Evolutionary conservation across 2,888 invertebrate genomes (phyloP).

Genomic region (Pollenia griseotomentosa): DNA sequence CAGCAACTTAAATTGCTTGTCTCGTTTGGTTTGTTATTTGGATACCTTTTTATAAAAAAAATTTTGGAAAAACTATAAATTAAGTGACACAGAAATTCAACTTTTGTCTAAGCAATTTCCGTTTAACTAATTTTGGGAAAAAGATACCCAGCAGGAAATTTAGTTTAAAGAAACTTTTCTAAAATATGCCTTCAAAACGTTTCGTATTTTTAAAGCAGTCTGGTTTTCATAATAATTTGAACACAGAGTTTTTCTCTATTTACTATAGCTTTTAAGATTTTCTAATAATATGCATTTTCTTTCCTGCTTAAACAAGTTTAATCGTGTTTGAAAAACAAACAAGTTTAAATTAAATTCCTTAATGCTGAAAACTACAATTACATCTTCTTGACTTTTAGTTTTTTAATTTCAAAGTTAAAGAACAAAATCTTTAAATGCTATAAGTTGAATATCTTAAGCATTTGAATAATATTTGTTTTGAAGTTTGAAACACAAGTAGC

Average conservation of each 20-base stretch:
- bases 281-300: no score
- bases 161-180: neutral
- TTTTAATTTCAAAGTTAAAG: no score
- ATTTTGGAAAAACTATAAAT: conserved; percentile 23
- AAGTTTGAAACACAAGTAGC: neutral
- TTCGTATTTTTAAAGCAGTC: no score
- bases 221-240: no score
- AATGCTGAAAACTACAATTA: no score
- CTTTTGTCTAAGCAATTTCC: conserved; percentile 24
- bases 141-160: neutral
- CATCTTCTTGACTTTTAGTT: no score
- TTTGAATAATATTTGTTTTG: conserved; percentile 16
- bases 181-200: no score
- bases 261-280: no score
- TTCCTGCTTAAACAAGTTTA: no score
- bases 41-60: neutral
- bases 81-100: conserved; percentile 8
- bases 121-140: neutral
- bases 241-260: no score
- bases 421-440: neutral
- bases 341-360: no score
- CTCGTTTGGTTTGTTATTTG: conserved; percentile 43
- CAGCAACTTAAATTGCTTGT: conserved; percentile 61
- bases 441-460: neutral
- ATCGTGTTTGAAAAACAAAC: no score